Base-by-base conservation (phyloP, 1,140 invertebrate species). In the Zophobas atratus region DNA sequence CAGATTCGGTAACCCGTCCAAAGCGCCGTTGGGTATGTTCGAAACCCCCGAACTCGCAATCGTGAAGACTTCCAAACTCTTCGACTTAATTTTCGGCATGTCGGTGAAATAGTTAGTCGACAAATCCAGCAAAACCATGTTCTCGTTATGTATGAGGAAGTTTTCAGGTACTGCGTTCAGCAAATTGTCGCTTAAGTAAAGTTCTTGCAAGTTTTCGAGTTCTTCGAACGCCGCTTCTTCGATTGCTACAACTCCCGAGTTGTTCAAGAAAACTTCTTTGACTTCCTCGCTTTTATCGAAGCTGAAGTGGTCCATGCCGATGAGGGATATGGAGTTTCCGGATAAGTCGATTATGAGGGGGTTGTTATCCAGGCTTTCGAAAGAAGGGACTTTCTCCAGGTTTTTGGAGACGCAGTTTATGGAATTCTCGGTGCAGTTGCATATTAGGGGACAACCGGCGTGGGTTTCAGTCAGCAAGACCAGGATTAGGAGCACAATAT, bases 271-370 rank as follows among this genome's bases (percentile, higher is more conserved):
- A 6, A 85, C 41, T 56, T 82, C 81, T 55, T 79, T 81, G 1
- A 85, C 81, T 6, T 81, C 70, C 1, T 79, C 76, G 33, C 70
- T 81, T 46, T 80, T 80, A 1, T 78, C 77, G 55, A 84, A 85
- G 36, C 73, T 80, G 36, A 85, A 82, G 73, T 80, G 75, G 34
- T 80, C 60, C 5, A 39, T 36, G n/a, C 73, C 74, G 20, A 85
- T 67, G 6, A 75, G 76, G 8, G 57, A 6, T 38, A 84, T 80
- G 20, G 80, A 75, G 57, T 84, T 85, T 6, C 81, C 78, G 32
- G 84, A 85, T 6, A 85, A 75, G 74, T 85, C 84, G 1, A 85
- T 80, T 4, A 82, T 79, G 6, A 75, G 39, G 0, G 84, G 83
- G 20, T 70, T 73, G n/a, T 78, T 80, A 4, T 75, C 71, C 6